Evolutionary conservation across 2,888 invertebrate species (phyloP), one percentile per base, ranked within the genome.

Genomic region (Eurois occulta): DNA sequence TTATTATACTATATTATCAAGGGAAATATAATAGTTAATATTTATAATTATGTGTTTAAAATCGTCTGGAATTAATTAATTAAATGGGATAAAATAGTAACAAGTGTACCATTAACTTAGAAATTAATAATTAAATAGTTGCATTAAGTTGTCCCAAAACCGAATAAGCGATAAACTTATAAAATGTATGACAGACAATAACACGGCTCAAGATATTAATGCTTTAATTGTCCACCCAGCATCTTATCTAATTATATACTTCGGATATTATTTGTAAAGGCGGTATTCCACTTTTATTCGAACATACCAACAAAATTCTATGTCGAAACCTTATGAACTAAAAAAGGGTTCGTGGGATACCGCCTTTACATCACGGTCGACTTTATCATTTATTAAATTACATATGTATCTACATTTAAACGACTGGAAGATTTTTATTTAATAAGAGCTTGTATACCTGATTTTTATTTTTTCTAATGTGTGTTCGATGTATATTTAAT

Each of bases 161-260:
- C 58, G 68, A 58, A 28, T 55, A 70, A 75, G 60, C 70, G 48
- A 52, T 68, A 71, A 28, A 62, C 35, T 52, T 64, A 38, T 58
- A 48, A 41, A 52, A 38, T 68, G 28, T 71, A 24, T 62, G 65
- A 41, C 75, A 77, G 86, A 86, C 83, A 86, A 87, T 86, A 87
- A 86, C 75, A 62, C 60, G n/a, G 68, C 75, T 83, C 74, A 71
- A 81, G 60, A 71, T 38, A 58, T 28, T 18, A 43, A 65, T 77
- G 67, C 70, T 75, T 52, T 77, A 78, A 72, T 67, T 60, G 60
- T 73, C n/a, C 80, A 65, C 72, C 43, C 48, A 73, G 65, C 82
- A 64, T 67, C 46, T 55, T 65, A 66, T 58, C 35, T 32, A 41
- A 38, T 70, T 82, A 71, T 72, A 70, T 55, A 48, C 52, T 62